phyloP scores from a whole-genome alignment of 2,888 invertebrate species.

The Andrena chrysosceles region DNA sequence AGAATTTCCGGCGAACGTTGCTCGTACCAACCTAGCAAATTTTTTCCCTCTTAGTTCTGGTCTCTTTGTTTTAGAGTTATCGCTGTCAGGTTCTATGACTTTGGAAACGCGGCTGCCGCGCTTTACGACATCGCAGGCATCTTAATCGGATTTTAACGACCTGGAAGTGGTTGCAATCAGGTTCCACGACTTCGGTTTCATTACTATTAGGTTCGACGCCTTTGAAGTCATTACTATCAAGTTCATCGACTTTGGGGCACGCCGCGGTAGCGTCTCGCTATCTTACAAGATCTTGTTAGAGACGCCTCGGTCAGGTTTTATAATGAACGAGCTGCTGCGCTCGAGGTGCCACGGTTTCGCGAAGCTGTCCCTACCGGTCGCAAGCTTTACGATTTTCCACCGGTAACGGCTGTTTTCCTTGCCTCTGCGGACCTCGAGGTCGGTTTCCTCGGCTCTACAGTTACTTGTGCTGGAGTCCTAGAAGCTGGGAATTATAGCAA shows the following conservation, averaged over 20 bases:
- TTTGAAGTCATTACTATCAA: slow-evolving; percentile 4
- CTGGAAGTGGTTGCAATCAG: background rate
- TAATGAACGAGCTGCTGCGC: background rate
- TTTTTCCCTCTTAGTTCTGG: background rate
- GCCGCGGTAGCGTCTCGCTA: background rate
- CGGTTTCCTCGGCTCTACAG: too few relatives aligned
- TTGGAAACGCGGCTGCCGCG: background rate
- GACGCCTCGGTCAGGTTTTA: background rate
- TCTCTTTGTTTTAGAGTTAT: background rate
- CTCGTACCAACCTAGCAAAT: background rate
- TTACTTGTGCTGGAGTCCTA: too few relatives aligned
- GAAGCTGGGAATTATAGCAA: background rate
- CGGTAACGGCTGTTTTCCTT: too few relatives aligned
- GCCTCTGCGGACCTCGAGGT: too few relatives aligned
- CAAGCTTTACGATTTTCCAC: background rate
- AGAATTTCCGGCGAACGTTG: background rate
- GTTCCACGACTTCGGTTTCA: slow-evolving; percentile 1
- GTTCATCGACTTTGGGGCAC: background rate
- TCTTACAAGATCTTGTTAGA: background rate
- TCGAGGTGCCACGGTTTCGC: background rate
- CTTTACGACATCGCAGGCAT: background rate
- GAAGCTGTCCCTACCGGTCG: background rate
- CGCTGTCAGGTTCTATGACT: background rate
- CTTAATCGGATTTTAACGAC: slow-evolving; percentile 13
- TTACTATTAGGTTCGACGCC: slow-evolving; percentile 1